A percentile compares a stretch with the other conserved stretches of the same genome.
Conservation (phyloP, 2,113 vertebrate genomes). For the Pholis gunnellus region DNA sequence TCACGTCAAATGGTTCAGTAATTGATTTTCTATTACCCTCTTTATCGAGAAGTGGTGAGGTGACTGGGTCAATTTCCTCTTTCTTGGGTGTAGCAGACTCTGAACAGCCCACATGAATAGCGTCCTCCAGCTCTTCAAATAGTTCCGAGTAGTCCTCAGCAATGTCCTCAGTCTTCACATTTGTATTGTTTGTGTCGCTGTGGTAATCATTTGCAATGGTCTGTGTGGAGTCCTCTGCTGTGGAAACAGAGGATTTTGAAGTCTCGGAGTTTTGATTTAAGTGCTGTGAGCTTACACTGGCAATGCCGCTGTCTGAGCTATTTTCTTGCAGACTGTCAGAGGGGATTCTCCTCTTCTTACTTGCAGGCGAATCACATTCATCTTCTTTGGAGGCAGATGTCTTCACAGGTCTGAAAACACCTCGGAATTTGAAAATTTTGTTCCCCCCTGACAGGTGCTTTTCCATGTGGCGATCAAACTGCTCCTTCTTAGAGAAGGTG, state of each 20-base stretch:
- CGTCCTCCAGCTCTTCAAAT: conserved; percentile 73
- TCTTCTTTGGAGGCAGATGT: conserved; percentile 75
- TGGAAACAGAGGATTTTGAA: conserved; percentile 68
- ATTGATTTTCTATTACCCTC: conserved; percentile 59
- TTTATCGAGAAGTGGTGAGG: conserved; percentile 52
- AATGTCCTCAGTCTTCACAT: conserved; percentile 83
- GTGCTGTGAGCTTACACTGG: conserved; percentile 61
- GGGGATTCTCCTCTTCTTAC: conserved; percentile 85
- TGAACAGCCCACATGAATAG: conserved; percentile 69
- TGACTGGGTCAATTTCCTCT: conserved; percentile 45
- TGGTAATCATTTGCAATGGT: conserved; percentile 46
- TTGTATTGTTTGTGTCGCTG: conserved; percentile 64
- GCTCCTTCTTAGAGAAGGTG: conserved; percentile 98
- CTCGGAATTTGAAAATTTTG: conserved; percentile 92
- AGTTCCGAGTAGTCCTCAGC: conserved; percentile 82
- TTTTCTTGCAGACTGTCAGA: conserved; percentile 76
- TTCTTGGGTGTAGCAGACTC: conserved; percentile 75
- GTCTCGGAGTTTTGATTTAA: conserved; percentile 61
- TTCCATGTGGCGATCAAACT: conserved; percentile 98
- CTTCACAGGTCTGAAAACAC: conserved; percentile 88
- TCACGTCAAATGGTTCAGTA: conserved; percentile 76
- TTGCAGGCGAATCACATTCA: conserved; percentile 81
- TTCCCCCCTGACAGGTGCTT: conserved; percentile 90
- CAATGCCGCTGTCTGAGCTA: conserved; percentile 77
- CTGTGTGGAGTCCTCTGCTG: conserved; percentile 72